Evolutionary conservation across 2,113 vertebrate genomes (phyloP).

Genomic region (Paralichthys olivaceus): DNA sequence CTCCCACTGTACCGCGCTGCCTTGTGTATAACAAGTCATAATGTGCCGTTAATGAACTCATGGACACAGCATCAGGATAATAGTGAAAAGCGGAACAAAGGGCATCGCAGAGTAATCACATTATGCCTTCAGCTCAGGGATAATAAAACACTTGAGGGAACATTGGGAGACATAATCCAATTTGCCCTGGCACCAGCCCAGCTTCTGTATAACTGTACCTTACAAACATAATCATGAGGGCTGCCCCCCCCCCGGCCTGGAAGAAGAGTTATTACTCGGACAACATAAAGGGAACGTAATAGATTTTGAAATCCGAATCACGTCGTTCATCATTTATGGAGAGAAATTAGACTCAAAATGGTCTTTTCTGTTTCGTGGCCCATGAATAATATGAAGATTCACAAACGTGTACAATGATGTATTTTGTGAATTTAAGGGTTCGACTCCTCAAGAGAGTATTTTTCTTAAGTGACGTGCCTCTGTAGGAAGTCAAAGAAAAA

Average conservation of each 20-base stretch:
- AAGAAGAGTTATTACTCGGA: conserved; percentile 40
- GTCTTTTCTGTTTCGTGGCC: background rate
- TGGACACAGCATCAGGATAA: conserved; percentile 65
- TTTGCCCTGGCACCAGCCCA: conserved; percentile 74
- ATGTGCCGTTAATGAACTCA: conserved; percentile 79
- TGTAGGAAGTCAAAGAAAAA: too few species aligned
- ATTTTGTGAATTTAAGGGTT: too few species aligned
- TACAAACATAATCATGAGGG: conserved; percentile 61
- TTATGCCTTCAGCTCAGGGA: conserved; percentile 75
- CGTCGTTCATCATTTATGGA: background rate
- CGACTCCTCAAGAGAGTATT: too few species aligned
- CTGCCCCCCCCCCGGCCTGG: conserved; percentile 37
- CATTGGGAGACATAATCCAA: conserved; percentile 77
- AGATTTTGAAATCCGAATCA: conserved; percentile 25
- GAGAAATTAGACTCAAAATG: background rate
- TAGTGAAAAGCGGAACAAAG: conserved; percentile 69
- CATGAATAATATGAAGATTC: too few species aligned
- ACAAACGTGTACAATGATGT: too few species aligned
- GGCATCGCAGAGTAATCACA: conserved; percentile 80
- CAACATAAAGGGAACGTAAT: conserved; percentile 35
- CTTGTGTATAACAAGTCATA: conserved; percentile 68
- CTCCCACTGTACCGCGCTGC: conserved; percentile 20
- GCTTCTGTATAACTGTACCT: conserved; percentile 44
- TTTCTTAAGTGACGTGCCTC: too few species aligned
- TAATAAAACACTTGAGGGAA: conserved; percentile 77